Conservation (phyloP, 2,888 invertebrate genomes). For the Drosophila quinaria region DNA sequence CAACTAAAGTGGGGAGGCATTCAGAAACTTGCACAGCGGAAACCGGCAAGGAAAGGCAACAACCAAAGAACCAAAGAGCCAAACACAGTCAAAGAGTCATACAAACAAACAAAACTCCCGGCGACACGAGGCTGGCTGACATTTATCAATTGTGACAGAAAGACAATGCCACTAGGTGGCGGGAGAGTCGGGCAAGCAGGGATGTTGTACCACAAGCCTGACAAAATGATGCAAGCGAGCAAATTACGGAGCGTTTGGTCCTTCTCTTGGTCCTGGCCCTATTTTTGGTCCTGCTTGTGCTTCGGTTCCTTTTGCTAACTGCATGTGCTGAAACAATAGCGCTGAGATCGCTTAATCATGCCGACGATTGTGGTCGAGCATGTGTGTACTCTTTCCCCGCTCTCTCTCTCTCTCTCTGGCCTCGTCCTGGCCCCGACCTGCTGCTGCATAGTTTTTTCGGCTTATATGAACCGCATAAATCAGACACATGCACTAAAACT, state of each 20-base stretch:
- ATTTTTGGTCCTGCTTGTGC: background rate
- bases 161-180: slow-evolving; percentile 64
- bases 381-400: slow-evolving; percentile 42
- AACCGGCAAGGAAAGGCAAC: slow-evolving; percentile 43
- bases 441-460: slow-evolving; percentile 21
- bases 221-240: slow-evolving; percentile 75
- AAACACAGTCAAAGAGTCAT: slow-evolving; percentile 45
- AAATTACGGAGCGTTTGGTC: slow-evolving; percentile 45
- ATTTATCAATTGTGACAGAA: slow-evolving; percentile 78
- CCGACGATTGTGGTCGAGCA: slow-evolving; percentile 67
- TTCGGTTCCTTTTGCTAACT: slow-evolving; percentile 20
- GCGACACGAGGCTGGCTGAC: slow-evolving; percentile 62
- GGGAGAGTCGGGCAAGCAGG: slow-evolving; percentile 13
- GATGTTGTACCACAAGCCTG: slow-evolving; percentile 64
- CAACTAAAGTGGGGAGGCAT: slow-evolving; percentile 33
- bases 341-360: slow-evolving; percentile 84
- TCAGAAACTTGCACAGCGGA: slow-evolving; percentile 63
- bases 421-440: background rate
- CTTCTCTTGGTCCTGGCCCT: background rate
- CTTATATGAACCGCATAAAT: slow-evolving; percentile 66
- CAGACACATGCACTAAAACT: slow-evolving; percentile 65
- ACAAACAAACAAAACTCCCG: slow-evolving; percentile 61
- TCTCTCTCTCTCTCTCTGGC: too few species aligned
- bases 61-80: slow-evolving; percentile 31
- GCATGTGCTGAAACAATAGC: slow-evolving; percentile 75